These are phyloP conservation scores for Tiliacea citrago DNA, from an alignment of 2,888 invertebrate genomes.

Conservation along the genomic window DNA sequence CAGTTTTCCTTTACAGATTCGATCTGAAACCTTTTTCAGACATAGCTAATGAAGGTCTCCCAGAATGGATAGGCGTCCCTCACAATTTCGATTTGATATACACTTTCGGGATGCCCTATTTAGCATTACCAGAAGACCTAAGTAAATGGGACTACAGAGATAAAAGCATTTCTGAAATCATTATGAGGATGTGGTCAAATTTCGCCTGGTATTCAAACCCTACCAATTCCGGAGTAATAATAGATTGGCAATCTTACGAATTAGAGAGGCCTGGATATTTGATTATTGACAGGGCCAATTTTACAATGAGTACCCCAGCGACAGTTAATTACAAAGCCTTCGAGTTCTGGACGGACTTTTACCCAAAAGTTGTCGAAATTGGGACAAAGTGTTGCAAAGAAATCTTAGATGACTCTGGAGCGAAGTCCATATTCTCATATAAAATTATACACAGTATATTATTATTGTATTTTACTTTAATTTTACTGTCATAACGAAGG, in stretches of 20 bases:
- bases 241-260: constrained; percentile 94
- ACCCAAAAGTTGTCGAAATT: constrained; percentile 93
- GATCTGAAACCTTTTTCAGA: constrained; percentile 93
- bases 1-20: constrained; percentile 94
- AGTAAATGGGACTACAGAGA: constrained; percentile 94
- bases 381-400: constrained; percentile 94
- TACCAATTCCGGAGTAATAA: constrained; percentile 92
- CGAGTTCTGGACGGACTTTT: constrained; percentile 96
- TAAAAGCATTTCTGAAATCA: constrained; percentile 94
- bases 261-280: constrained; percentile 93
- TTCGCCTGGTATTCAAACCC: constrained; percentile 94
- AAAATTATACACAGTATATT: constrained; percentile 75
- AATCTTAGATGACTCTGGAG: constrained; percentile 83
- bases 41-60: constrained; percentile 92
- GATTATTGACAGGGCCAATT: constrained; percentile 93
- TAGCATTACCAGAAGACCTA: constrained; percentile 90
- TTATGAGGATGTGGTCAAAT: constrained; percentile 95
- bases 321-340: constrained; percentile 94
- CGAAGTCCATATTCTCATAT: constrained; percentile 71
- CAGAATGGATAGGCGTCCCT: constrained; percentile 95
- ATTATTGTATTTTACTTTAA: constrained; percentile 74
- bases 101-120: constrained; percentile 95
- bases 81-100: constrained; percentile 96
- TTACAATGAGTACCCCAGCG: constrained; percentile 93
- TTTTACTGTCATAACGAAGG: constrained; percentile 76